A percentile compares a stretch with the other conserved stretches of the same genome.
Evolutionary conservation across 2,113 vertebrate species (phyloP).

Genomic region (Alethe castanea): DNA sequence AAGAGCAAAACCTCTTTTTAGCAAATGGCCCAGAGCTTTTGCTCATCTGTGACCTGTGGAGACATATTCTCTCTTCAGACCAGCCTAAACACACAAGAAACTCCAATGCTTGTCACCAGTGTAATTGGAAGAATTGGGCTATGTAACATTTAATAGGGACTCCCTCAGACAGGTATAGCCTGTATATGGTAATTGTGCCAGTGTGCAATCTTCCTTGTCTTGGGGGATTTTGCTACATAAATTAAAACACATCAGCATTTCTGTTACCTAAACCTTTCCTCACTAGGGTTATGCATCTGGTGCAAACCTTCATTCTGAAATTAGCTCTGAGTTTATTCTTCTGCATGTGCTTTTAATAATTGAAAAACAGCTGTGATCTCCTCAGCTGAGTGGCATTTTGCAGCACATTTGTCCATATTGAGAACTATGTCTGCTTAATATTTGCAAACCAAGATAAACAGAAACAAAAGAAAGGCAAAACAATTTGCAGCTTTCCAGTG

Average conservation of each 20-base stretch:
- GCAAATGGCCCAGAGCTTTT: not conserved
- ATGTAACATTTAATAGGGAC: not conserved
- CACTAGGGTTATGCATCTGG: not conserved
- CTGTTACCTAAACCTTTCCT: not conserved
- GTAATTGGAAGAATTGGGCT: not conserved
- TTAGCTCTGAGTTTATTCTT: not conserved
- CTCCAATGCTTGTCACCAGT: not conserved
- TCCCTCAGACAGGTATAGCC: not conserved
- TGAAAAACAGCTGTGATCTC: conserved; percentile 8
- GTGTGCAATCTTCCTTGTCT: not conserved
- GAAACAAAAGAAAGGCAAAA: conserved; percentile 59
- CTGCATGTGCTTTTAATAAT: conserved; percentile 44
- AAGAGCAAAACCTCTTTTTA: not conserved
- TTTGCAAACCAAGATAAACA: conserved; percentile 64
- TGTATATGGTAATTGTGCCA: not conserved
- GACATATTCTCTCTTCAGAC: not conserved
- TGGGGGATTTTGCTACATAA: not conserved
- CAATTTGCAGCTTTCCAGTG: conserved; percentile 31
- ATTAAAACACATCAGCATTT: not conserved
- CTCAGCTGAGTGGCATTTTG: conserved; percentile 44
- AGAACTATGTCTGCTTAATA: conserved; percentile 26
- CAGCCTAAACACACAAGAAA: not conserved
- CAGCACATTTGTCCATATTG: conserved; percentile 46
- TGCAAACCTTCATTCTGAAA: conserved; percentile 1
- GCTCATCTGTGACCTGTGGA: not conserved